phyloP scores from a whole-genome alignment of 2,797 vertebrate species.

The Cheracebus regulus region DNA sequence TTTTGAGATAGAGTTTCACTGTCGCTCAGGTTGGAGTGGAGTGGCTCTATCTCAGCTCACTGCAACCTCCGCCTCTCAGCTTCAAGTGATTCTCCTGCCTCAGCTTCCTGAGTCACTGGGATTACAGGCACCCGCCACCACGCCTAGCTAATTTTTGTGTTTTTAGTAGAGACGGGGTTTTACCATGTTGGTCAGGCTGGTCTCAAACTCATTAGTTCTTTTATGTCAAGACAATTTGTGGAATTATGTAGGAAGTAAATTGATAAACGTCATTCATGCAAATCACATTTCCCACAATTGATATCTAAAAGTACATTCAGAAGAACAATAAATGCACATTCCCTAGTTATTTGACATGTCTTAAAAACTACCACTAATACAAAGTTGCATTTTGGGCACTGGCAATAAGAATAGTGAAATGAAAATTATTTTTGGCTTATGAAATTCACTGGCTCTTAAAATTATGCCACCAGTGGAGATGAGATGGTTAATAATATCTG shows the following conservation, averaged over 20 bases:
- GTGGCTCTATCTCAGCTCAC: not conserved
- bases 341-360: constrained; percentile 34
- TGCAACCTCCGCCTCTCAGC: not conserved
- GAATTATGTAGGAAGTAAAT: constrained; percentile 77
- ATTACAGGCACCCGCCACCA: not conserved
- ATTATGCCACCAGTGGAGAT: not conserved
- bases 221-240: constrained; percentile 76
- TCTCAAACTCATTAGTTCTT: constrained; percentile 49
- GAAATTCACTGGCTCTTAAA: constrained; percentile 22
- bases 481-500: not conserved
- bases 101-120: not conserved
- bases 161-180: not conserved
- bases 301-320: constrained; percentile 63
- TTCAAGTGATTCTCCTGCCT: not conserved
- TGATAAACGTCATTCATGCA: constrained; percentile 71
- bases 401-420: not conserved
- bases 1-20: too few relatives aligned
- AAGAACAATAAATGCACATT: constrained; percentile 66
- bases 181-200: not conserved
- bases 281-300: constrained; percentile 73
- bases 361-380: constrained; percentile 39
- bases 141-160: not conserved
- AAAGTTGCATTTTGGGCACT: not conserved
- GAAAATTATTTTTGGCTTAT: not conserved
- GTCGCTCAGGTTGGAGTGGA: too few relatives aligned